Percentiles rank a stretch among this genome's conserved stretches.
phyloP scores from a whole-genome alignment of 1,140 invertebrate genomes.

The Acromyrmex charruanus region DNA sequence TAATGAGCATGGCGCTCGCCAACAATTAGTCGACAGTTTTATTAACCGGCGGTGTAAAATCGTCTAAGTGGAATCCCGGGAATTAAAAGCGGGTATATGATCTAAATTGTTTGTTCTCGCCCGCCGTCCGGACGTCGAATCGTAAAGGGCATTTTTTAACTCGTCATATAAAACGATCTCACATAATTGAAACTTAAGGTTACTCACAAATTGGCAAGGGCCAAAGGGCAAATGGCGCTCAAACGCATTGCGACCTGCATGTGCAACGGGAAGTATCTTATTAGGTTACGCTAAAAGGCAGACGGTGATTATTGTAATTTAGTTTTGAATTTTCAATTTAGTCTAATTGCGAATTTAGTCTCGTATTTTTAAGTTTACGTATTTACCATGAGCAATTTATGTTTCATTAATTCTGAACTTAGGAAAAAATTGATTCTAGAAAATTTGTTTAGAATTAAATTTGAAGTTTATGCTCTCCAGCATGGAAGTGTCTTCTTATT shows the following conservation, averaged over 20 bases:
- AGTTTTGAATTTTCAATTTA: neutral
- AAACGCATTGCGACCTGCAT: conserved; percentile 3
- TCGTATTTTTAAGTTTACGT: neutral
- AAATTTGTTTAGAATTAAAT: neutral
- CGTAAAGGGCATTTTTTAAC: conserved; percentile 23
- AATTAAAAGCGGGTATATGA: conserved; percentile 52
- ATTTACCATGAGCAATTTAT: neutral
- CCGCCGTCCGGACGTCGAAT: neutral
- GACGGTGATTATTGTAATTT: neutral
- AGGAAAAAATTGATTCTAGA: neutral
- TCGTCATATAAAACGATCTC: conserved; percentile 31
- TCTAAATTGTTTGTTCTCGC: conserved; percentile 50
- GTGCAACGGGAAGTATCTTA: neutral
- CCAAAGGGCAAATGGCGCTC: conserved; percentile 7
- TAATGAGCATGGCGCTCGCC: conserved; percentile 41
- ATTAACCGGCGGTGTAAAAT: conserved; percentile 49
- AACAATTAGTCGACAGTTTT: conserved; percentile 56
- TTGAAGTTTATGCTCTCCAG: neutral
- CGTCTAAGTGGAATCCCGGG: conserved; percentile 45
- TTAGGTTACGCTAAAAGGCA: neutral
- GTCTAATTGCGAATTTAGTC: neutral
- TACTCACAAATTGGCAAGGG: conserved; percentile 21
- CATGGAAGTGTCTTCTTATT: neutral
- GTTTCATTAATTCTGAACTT: neutral
- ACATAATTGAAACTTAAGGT: conserved; percentile 56